Base-by-base conservation (phyloP, 2,888 invertebrate genomes). In the Napeogenes inachia region DNA sequence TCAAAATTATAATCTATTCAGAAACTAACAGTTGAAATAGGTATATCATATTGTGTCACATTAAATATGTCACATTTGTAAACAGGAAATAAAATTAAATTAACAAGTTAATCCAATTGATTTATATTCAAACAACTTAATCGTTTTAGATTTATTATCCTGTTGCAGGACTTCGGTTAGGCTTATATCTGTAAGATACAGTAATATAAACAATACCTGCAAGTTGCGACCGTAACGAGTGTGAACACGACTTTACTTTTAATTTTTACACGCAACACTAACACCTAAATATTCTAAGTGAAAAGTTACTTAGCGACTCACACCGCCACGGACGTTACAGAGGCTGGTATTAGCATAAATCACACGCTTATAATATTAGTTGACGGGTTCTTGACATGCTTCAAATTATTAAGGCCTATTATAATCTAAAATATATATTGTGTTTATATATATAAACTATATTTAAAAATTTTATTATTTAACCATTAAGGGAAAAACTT, bases 241-340 rank as follows among this genome's bases (percentile, higher is more conserved):
- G 45, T 42, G 8, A 12, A 42, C 42, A 42, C 3, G 42, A 42
- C 10, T 42, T 42, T 42, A 42, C 42, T 54, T 60, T 53, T 66
- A 47, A 63, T 66, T 68, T 65, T 63, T 65, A 53, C 62, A 64
- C 59, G 54, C 62, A 45, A 33, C 58, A 59, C 47, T 55, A 42
- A 63, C 64, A 13, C 42, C 70, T 73, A 72, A 73, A 67, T 66
- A 69, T 70, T 69, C 72, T 70, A 72, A 70, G 66, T 70, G 71
- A 69, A 63, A 69, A 69, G 70, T 69, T 71, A 69, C 67, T 70
- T 61, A 65, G 58, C 61, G 55, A 53, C 33, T n/a, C 42, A 42
- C 42, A 10, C 3, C 10, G 42, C 5, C 10, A 42, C 10, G 3
- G 10, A 12, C 10, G 42, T 10, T 10, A 42, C 42, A 10, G 3